Evolutionary conservation across 2,888 invertebrate species (phyloP), one percentile per base, ranked within the genome.

Genomic region (Oligia latruncula): DNA sequence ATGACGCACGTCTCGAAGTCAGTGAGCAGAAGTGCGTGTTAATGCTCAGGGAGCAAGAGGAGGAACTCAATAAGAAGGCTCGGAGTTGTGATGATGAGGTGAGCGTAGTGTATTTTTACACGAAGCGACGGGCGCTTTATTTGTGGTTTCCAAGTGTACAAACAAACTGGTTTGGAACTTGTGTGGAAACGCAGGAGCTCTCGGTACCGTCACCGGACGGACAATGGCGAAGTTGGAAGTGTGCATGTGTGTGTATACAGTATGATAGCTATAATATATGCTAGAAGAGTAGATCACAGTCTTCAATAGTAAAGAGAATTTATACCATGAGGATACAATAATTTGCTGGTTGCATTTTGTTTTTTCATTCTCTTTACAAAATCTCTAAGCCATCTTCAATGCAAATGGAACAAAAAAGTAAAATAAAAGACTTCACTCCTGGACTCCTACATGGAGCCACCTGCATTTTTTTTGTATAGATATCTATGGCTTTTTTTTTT

Each of bases 21-120:
- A 98, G 98, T 4, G 98, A 99, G 89, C 97, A 98, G 80, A 98
- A 98, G 93, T 98, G 98, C 77, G 97, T 98, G 73, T 98, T 98
- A 0, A 98, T 98, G 97, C 96, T 99, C 74, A 97, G 98, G 89
- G 99, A 99, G 94, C 98, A 99, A 49, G 99, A 99, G 93, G 99
- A 99, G 90, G 99, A 99, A 87, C 95, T 98, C 29, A 98, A 98
- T 90, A 98, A 98, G 88, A 98, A 97, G 88, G 97, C 97, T 80
- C 97, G 97, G 87, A 97, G 96, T 86, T 97, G 97, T 90, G 97
- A 97, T 11, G 95, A 95, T 84, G 97, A 97, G 93, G 97, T 97
- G 96, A 83, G 79, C 4, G 11, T 17, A 58, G 9, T 11, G n/a
- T 58, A n/a, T 58, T 58, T 58, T 58, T n/a, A 58, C 9, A 58